Evolutionary conservation across 2,888 invertebrate genomes (phyloP).

Genomic region (Leptopilina myrica): DNA sequence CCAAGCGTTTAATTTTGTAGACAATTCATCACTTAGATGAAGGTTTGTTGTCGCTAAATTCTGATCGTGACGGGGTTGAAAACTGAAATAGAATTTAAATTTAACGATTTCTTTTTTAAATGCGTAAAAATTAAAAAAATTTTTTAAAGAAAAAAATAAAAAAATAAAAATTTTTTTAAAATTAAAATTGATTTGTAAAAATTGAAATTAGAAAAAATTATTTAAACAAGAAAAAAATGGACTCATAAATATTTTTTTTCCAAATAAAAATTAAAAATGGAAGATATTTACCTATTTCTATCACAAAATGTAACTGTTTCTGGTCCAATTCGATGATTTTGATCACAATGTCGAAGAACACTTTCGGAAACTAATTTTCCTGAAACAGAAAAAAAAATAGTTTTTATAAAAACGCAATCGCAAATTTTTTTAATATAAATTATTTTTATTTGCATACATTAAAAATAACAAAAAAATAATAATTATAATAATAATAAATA

Average conservation of each 20-base stretch:
- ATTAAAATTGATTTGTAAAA: neutral
- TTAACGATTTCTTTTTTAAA: no score
- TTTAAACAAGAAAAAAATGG: neutral
- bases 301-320: conserved; percentile 57
- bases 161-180: no score
- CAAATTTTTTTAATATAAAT: no score
- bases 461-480: no score
- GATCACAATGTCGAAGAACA: conserved; percentile 64
- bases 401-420: no score
- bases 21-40: conserved; percentile 69
- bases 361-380: conserved; percentile 66
- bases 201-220: conserved; percentile 47
- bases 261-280: no score
- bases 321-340: conserved; percentile 59
- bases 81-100: conserved; percentile 52
- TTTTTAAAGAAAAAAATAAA: no score
- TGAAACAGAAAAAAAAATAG: conserved; percentile 57
- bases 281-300: conserved; percentile 54
- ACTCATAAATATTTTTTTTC: no score
- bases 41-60: conserved; percentile 58
- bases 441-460: no score
- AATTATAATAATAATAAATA: no score
- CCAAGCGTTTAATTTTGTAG: conserved; percentile 70
- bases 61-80: conserved; percentile 59
- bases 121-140: no score